These are phyloP conservation scores for Lithophane socia DNA, from an alignment of 2,888 invertebrate genomes.

Conservation along the genomic window DNA sequence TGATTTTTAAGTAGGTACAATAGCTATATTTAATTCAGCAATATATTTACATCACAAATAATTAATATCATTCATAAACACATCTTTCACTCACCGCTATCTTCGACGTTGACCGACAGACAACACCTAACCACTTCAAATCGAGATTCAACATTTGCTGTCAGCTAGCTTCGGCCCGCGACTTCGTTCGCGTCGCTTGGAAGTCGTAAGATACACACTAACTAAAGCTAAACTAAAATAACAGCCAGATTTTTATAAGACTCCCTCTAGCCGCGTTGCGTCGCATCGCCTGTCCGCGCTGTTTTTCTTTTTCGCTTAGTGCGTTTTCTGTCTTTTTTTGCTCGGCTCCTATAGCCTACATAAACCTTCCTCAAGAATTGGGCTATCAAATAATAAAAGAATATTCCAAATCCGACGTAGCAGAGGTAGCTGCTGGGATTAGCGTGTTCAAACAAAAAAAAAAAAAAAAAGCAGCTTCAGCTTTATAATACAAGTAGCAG, in stretches of 20 bases:
- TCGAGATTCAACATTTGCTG: constrained; percentile 33
- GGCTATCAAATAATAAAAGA: neutral
- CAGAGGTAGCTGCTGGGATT: no score
- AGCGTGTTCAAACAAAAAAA: no score
- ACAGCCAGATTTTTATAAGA: no score
- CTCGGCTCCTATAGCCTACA: neutral
- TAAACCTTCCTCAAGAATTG: neutral
- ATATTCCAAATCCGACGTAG: neutral
- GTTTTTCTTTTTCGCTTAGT: neutral
- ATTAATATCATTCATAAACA: neutral
- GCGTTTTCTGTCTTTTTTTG: neutral
- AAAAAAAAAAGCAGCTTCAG: no score
- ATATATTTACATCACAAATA: constrained; percentile 20
- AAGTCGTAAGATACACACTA: no score
- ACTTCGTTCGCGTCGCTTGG: no score
- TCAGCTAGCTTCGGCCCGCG: constrained; percentile 15
- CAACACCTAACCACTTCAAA: constrained; percentile 35
- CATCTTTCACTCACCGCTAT: constrained; percentile 32
- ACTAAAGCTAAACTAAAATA: no score
- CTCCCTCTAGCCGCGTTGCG: no score
- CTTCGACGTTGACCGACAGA: constrained; percentile 20
- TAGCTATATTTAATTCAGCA: neutral
- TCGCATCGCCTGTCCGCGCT: neutral
- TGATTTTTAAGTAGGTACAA: no score
- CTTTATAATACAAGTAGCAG: no score